Evolutionary conservation across 2,113 vertebrate species (phyloP).

Genomic region (Deroptyus accipitrinus): DNA sequence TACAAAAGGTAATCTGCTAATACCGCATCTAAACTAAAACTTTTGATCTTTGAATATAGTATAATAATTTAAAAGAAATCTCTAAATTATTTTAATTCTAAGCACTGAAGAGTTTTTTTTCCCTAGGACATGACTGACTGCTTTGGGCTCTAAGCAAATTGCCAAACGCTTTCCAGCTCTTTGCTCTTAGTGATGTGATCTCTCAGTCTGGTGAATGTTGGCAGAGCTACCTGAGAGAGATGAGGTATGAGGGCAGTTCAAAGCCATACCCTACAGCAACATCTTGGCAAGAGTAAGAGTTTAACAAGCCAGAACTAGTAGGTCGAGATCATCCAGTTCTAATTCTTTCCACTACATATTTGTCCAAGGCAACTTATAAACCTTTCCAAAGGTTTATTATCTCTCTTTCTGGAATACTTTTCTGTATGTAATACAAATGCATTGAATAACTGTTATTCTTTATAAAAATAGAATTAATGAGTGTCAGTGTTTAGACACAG

Average conservation of each 20-base stretch:
- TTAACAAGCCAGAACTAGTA: background rate
- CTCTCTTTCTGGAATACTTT: background rate
- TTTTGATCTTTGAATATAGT: background rate
- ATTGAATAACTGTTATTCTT: background rate
- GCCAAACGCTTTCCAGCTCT: background rate
- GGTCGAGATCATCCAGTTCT: background rate
- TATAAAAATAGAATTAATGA: background rate
- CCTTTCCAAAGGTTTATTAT: background rate
- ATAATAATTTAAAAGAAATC: background rate
- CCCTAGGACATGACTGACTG: background rate
- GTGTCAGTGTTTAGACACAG: background rate
- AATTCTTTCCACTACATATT: background rate
- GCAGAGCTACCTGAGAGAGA: background rate
- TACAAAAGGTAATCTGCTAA: background rate
- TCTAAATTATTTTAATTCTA: background rate
- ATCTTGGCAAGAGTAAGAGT: background rate
- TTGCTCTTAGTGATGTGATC: background rate
- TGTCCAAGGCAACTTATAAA: background rate
- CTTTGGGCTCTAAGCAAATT: background rate
- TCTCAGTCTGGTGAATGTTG: background rate
- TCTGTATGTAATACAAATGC: background rate
- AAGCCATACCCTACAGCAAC: background rate
- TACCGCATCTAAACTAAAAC: background rate
- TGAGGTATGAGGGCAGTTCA: background rate
- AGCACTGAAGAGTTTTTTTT: background rate